Base-by-base conservation (phyloP, 2,888 invertebrate genomes). In the Noctuana brunneofusca region DNA sequence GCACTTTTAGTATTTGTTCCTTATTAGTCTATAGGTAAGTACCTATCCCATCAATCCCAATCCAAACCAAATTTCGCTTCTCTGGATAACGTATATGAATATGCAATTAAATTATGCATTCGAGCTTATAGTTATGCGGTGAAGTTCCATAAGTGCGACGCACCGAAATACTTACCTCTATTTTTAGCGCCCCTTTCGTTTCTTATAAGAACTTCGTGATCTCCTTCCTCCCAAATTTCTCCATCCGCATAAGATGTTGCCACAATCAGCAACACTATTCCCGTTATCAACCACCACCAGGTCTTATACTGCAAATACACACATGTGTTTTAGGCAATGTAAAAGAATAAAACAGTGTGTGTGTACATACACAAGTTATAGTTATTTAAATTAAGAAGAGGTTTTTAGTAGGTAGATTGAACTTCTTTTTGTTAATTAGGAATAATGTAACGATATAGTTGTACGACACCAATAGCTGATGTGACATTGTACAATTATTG, bases 121-220 rank as follows among this genome's bases (percentile, higher is more conserved):
- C 18, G 18, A 43, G 18, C 18, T 18, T 43, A 43, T 11, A 18
- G 16, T 43, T 16, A 3, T 11, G 18, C 43, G 11, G 43, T 18
- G 11, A 43, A 18, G 3, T 8, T 9, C 9, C 43, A 43, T 18
- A 1, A 1, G 18, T 3, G 43, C 18, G 43, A 32, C 38, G 54
- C 66, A 63, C 58, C 22, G 16, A 32, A 35, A 49, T 65, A 80
- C 80, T 66, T 81, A 94, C 95, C 94, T 86, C 93, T 93, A 83
- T 94, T 95, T 87, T 96, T 96, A 84, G 96, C 94, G 66, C 96
- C 96, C 66, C 96, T 93, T 81, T 95, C 95, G 78, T 94, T 96
- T 77, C 96, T 94, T 74, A 96, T 95, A 70, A 96, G 93, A 64
- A 96, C 94, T 83, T 96, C 96, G 78, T 94, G 95, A 76, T 96